These are phyloP conservation scores for Elephas maximus DNA, from an alignment of 2,113 vertebrate genomes.

Conservation along the genomic window DNA sequence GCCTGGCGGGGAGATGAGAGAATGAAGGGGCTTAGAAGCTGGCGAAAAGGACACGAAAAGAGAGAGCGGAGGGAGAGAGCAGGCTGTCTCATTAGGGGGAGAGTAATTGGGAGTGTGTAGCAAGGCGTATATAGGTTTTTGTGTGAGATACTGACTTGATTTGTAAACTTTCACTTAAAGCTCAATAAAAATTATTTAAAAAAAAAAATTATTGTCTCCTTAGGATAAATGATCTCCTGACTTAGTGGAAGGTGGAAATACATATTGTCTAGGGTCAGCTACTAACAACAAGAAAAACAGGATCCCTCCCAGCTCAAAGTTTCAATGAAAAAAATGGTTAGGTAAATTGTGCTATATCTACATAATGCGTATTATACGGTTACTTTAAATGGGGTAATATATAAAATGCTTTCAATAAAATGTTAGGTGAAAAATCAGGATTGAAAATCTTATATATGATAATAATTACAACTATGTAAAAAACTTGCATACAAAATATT, in stretches of 20 bases:
- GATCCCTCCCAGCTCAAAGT: not conserved
- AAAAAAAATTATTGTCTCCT: not conserved
- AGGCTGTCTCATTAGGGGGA: no score
- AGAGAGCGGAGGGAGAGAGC: no score
- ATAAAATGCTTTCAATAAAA: conserved; percentile 5
- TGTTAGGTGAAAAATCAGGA: not conserved
- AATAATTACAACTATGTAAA: conserved; percentile 9
- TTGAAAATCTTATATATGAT: not conserved
- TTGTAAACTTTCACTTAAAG: no score
- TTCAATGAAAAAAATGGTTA: conserved; percentile 2
- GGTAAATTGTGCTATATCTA: not conserved
- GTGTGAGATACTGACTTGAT: no score
- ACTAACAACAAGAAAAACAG: not conserved
- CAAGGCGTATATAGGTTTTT: no score
- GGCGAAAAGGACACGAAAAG: no score
- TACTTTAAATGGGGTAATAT: not conserved
- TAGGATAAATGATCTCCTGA: not conserved
- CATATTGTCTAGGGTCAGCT: not conserved
- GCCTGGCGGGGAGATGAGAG: no score
- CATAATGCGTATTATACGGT: not conserved
- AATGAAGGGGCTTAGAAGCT: no score
- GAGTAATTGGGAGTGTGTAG: no score
- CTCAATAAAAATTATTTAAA: no score
- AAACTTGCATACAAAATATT: not conserved
- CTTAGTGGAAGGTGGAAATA: not conserved